Conservation (phyloP, 2,113 vertebrate genomes). For the Penelope pileata region DNA sequence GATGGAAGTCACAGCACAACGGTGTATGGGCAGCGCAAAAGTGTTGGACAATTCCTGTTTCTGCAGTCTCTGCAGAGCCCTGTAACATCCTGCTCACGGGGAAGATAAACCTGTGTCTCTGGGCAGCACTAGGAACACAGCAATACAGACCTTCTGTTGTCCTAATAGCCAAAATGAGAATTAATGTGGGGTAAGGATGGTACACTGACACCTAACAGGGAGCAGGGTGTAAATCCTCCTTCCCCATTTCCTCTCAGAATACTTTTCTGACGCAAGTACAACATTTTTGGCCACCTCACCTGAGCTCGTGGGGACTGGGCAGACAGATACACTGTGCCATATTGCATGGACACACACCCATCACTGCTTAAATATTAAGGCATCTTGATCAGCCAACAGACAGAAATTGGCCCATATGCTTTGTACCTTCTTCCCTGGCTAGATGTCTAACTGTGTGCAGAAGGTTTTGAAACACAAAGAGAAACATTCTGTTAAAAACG, state of each 20-base stretch:
- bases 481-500: conserved; percentile 75
- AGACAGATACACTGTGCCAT: conserved; percentile 1
- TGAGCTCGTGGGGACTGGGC: background rate
- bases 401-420: conserved; percentile 75
- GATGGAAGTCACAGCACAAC: rapidly evolving
- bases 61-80: background rate
- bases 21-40: background rate
- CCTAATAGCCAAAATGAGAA: background rate
- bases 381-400: conserved; percentile 70
- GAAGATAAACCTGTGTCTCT: background rate
- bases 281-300: background rate
- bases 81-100: background rate
- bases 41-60: background rate
- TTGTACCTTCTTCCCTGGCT: conserved; percentile 75
- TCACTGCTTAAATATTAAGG: conserved; percentile 66
- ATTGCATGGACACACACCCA: conserved; percentile 52
- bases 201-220: background rate
- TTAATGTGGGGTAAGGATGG: background rate
- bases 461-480: conserved; percentile 76
- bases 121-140: background rate
- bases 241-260: background rate
- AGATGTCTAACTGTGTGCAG: conserved; percentile 75
- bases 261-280: background rate
- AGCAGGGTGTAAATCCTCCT: background rate
- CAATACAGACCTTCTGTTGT: background rate